A percentile compares a stretch with the other conserved stretches of the same genome.
These are phyloP conservation scores for Clarias laeviceps DNA, from an alignment of 2,797 vertebrate genomes.

Conservation along the genomic window DNA sequence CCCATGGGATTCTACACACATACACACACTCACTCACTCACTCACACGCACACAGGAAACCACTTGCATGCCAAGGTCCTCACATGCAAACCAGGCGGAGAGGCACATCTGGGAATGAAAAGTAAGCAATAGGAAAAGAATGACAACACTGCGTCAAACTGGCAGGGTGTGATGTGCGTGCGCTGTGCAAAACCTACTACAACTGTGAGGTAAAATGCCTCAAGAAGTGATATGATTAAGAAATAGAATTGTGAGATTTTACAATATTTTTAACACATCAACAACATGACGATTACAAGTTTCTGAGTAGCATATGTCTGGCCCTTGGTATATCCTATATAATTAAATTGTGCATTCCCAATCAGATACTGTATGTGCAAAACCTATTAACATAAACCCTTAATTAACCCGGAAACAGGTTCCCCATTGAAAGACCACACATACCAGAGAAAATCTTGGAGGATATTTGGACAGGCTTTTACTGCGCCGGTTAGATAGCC, in stretches of 20 bases:
- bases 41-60: constrained; percentile 34
- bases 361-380: not conserved
- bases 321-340: not conserved
- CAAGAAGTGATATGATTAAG: not conserved
- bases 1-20: constrained; percentile 8
- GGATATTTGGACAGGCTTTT: constrained; percentile 47
- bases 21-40: not conserved
- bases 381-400: constrained; percentile 19
- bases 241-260: not conserved
- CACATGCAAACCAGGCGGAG: constrained; percentile 45
- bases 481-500: constrained; percentile 41
- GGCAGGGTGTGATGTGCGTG: constrained; percentile 27
- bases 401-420: constrained; percentile 34
- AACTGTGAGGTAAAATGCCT: not conserved
- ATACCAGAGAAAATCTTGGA: constrained; percentile 32
- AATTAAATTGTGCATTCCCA: not conserved
- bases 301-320: not conserved
- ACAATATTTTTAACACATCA: not conserved
- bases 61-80: constrained; percentile 43
- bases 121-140: constrained; percentile 36
- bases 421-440: constrained; percentile 20
- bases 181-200: not conserved
- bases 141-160: constrained; percentile 38
- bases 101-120: constrained; percentile 46
- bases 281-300: not conserved